phyloP scores from a whole-genome alignment of 1,140 invertebrate genomes.

The Temnothorax curvispinosus region DNA sequence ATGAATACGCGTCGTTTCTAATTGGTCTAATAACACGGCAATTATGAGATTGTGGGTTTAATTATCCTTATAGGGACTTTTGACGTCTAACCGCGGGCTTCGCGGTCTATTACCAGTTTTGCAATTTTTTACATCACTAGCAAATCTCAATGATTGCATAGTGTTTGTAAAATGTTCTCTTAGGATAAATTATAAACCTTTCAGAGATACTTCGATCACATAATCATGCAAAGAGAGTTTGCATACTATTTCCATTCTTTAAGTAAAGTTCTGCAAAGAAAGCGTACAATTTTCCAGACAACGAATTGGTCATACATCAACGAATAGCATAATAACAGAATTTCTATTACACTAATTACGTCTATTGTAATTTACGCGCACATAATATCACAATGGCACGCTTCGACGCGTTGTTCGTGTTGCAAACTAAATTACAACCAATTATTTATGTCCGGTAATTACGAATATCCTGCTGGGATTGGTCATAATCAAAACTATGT shows the following conservation, averaged over 20 bases:
- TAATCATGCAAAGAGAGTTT: not conserved
- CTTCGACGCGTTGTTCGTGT: constrained; percentile 17
- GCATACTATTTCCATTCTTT: not conserved
- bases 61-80: too few relatives aligned
- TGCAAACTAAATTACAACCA: constrained; percentile 54
- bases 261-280: too few relatives aligned
- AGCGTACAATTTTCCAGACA: not conserved
- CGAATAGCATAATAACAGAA: constrained; percentile 37
- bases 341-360: constrained; percentile 51
- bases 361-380: constrained; percentile 50
- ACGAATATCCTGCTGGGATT: constrained; percentile 16
- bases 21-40: constrained; percentile 45
- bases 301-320: constrained; percentile 17
- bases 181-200: too few relatives aligned
- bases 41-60: constrained; percentile 61
- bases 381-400: constrained; percentile 33
- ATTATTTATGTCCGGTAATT: constrained; percentile 51
- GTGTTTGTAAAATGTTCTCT: too few relatives aligned
- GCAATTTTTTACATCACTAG: too few relatives aligned
- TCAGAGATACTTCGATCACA: not conserved
- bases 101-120: too few relatives aligned
- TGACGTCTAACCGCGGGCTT: too few relatives aligned
- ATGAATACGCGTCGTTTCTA: constrained; percentile 41
- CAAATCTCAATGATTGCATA: too few relatives aligned
- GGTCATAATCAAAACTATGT: constrained; percentile 11